A percentile compares a stretch with the other conserved stretches of the same genome.
Conservation (phyloP, 2,888 invertebrate genomes). For the Cryptocheilus praepositus region DNA sequence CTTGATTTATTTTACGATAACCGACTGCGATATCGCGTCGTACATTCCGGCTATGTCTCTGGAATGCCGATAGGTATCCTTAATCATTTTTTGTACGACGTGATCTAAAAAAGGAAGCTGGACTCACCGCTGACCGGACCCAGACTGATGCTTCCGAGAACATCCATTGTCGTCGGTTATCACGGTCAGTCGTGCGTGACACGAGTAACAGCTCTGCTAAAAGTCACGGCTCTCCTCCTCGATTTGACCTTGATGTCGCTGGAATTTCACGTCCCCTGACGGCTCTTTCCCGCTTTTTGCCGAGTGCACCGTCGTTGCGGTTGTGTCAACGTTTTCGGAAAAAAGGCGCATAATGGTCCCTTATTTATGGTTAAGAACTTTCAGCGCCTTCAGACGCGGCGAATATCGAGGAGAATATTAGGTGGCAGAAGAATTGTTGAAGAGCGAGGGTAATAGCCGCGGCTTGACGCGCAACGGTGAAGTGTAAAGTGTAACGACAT, state of each 20-base stretch:
- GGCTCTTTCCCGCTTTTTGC: conserved; percentile 20
- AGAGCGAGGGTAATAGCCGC: too few relatives aligned
- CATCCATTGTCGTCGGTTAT: conserved; percentile 56
- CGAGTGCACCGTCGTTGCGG: background rate
- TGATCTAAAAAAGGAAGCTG: conserved; percentile 32
- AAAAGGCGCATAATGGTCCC: too few relatives aligned
- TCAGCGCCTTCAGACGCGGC: too few relatives aligned
- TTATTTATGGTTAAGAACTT: too few relatives aligned
- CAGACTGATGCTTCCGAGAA: conserved; percentile 55
- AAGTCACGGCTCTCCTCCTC: conserved; percentile 45
- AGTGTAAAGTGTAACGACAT: too few relatives aligned
- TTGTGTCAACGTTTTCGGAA: background rate
- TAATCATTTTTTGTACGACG: conserved; percentile 47
- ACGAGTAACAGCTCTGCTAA: conserved; percentile 47
- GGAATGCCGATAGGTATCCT: conserved; percentile 45
- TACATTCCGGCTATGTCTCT: conserved; percentile 29
- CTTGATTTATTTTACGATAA: conserved; percentile 49
- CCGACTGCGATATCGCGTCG: conserved; percentile 31
- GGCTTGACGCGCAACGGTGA: too few relatives aligned
- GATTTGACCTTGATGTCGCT: conserved; percentile 53
- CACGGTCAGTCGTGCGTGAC: conserved; percentile 54
- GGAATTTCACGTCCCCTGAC: conserved; percentile 42
- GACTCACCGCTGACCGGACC: conserved; percentile 19
- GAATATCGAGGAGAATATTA: too few relatives aligned
- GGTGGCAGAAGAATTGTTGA: too few relatives aligned